These are phyloP conservation scores for Sinosuthora webbiana DNA, from an alignment of 2,113 vertebrate species.

Conservation along the genomic window DNA sequence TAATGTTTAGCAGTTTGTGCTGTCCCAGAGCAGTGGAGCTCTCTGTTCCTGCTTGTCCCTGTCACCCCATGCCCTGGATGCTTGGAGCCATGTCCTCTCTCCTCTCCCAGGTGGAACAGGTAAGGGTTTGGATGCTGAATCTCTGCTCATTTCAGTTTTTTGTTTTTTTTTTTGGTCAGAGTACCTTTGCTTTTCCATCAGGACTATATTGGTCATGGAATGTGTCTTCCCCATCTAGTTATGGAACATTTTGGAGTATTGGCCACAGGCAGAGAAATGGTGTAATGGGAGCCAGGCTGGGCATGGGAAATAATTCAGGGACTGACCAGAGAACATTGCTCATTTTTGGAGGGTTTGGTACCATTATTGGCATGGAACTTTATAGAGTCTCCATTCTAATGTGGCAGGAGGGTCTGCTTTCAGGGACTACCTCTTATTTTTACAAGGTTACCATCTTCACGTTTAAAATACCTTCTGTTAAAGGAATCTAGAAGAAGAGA, in stretches of 20 bases:
- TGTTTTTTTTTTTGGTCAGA: not conserved
- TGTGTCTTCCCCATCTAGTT: not conserved
- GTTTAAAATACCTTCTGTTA: not conserved
- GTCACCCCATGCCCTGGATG: too few relatives aligned
- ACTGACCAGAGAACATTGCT: not conserved
- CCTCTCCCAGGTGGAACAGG: not conserved
- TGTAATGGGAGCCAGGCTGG: not conserved
- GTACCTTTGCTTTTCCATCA: not conserved
- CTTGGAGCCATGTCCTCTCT: not conserved
- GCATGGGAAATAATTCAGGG: not conserved
- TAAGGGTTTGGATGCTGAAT: not conserved
- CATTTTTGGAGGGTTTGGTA: not conserved
- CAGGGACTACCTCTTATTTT: not conserved
- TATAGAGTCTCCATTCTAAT: not conserved
- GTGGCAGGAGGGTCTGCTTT: not conserved
- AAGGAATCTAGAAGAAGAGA: not conserved
- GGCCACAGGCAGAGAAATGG: not conserved
- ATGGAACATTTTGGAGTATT: not conserved
- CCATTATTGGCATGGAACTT: not conserved
- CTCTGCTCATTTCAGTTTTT: not conserved
- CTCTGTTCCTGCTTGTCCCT: fast-evolving
- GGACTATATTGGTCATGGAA: not conserved
- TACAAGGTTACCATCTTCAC: not conserved
- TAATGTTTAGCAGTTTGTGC: not conserved
- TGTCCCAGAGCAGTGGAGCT: not conserved